Evolutionary conservation across 2,888 invertebrate species (phyloP).

Genomic region (Drosophila nigritarsus): DNA sequence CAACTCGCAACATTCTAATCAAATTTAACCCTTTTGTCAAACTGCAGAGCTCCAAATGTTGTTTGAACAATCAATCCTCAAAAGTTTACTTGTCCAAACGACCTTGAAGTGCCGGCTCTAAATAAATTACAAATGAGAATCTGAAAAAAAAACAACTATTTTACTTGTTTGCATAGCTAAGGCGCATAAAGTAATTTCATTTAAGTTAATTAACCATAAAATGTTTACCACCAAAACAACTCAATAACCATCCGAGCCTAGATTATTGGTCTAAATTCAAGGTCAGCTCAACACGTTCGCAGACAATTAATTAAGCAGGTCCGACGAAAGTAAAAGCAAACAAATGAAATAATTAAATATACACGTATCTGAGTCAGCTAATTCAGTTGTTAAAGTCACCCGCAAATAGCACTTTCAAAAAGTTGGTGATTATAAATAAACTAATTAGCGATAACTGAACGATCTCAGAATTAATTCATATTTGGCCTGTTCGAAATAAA

Average conservation of each 20-base stretch:
- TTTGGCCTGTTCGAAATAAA: slow-evolving; percentile 43
- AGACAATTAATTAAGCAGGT: slow-evolving; percentile 2
- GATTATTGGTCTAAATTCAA: slow-evolving; percentile 42
- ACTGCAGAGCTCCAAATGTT: neutral
- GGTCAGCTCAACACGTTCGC: slow-evolving; percentile 42
- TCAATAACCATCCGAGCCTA: neutral
- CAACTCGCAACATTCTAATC: neutral
- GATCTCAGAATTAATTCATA: slow-evolving; percentile 40
- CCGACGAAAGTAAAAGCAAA: slow-evolving; percentile 67
- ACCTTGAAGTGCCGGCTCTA: slow-evolving; percentile 40
- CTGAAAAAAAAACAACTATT: neutral
- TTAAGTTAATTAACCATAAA: slow-evolving; percentile 49
- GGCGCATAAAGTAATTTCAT: slow-evolving; percentile 22
- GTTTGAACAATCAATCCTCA: slow-evolving; percentile 27
- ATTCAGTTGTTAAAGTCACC: slow-evolving; percentile 54
- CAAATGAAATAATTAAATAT: slow-evolving; percentile 34
- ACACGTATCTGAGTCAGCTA: slow-evolving; percentile 34
- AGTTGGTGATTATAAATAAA: slow-evolving; percentile 32
- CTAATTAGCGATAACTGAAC: slow-evolving; percentile 19
- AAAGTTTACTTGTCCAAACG: slow-evolving; percentile 16
- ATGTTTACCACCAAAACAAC: slow-evolving; percentile 19
- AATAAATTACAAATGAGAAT: neutral
- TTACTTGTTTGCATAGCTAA: slow-evolving; percentile 1
- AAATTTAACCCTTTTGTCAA: neutral
- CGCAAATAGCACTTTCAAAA: slow-evolving; percentile 62